Conservation (phyloP, 2,797 vertebrate genomes). For the Mycteria americana region DNA sequence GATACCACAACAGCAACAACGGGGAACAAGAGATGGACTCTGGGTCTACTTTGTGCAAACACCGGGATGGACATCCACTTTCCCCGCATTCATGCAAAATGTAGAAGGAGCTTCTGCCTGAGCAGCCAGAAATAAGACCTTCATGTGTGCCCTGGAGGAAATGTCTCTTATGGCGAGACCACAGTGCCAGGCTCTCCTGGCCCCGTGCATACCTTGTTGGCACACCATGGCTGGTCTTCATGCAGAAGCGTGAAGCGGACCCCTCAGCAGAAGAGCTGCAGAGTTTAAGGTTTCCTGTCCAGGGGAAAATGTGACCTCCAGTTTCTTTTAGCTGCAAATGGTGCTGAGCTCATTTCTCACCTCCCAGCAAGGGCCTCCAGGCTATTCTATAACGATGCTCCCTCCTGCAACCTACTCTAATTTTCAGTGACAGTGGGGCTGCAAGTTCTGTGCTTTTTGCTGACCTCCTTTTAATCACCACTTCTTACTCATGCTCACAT, state of each 20-base stretch:
- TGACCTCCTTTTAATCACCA: neutral
- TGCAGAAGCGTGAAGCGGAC: neutral
- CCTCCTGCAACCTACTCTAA: neutral
- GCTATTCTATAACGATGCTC: neutral
- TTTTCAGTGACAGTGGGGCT: neutral
- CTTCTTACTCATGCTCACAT: neutral
- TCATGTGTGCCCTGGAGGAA: neutral
- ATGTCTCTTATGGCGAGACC: neutral
- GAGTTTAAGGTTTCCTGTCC: neutral
- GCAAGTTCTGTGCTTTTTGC: neutral
- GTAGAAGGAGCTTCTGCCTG: neutral
- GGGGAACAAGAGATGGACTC: neutral
- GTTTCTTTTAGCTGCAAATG: neutral
- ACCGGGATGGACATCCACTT: neutral
- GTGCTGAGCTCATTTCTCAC: neutral
- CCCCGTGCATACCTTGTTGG: rapidly evolving
- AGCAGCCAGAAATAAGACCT: neutral
- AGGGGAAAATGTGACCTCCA: neutral
- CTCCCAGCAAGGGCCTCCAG: neutral
- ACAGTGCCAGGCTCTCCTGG: neutral
- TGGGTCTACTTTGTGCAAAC: neutral
- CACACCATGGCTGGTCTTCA: neutral
- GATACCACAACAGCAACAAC: neutral
- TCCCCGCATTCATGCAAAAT: neutral
- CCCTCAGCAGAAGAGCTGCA: neutral